Evolutionary conservation across 2,888 invertebrate genomes (phyloP), one percentile per base, ranked within the genome.

Genomic region (Chelonus formosanus): DNA sequence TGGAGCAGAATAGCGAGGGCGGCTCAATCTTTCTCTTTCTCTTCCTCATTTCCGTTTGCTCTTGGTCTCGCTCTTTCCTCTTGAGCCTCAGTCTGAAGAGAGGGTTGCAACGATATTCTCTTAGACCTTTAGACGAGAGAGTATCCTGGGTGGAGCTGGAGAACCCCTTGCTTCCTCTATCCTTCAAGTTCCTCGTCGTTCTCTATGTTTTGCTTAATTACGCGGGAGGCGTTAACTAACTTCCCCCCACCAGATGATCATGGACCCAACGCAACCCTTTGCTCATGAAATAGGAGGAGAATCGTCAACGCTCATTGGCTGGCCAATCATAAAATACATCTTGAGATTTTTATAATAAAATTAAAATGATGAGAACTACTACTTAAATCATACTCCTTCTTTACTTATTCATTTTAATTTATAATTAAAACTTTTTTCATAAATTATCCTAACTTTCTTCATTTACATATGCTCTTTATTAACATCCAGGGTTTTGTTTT

Each of bases 221-320:
- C 78, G 73, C 74, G 77, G 40, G 75, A 82, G 82, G 82, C 82
- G 82, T 82, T 80, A 82, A 82, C 82, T 78, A 79, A 78, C 78
- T 75, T 74, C 74, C 70, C 67, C 70, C 74, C 77, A 71, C 76
- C 45, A 55, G 6, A 50, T 53, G 20, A 20, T 40, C 31, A 45
- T 48, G 67, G 69, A 67, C 72, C 67, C 64, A 36, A 0, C 36
- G 20, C 75, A 80, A 80, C 81, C 81, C 81, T 80, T 80, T 78
- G 8, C 55, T 59, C 56, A 36, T 43, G 71, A 71, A 67, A 66
- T 67, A 7, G 3, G n/a, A 5, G 61, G 74, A 75, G 72, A 75
- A 76, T 74, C 70, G 70, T 68, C 31, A 34, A 67, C 68, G 69
- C 71, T 72, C 70, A 81, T 80, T 80, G 80, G 80, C 73, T 73